These are phyloP conservation scores for Lacerta bilineata DNA, from an alignment of 2,797 vertebrate species.

Conservation along the genomic window DNA sequence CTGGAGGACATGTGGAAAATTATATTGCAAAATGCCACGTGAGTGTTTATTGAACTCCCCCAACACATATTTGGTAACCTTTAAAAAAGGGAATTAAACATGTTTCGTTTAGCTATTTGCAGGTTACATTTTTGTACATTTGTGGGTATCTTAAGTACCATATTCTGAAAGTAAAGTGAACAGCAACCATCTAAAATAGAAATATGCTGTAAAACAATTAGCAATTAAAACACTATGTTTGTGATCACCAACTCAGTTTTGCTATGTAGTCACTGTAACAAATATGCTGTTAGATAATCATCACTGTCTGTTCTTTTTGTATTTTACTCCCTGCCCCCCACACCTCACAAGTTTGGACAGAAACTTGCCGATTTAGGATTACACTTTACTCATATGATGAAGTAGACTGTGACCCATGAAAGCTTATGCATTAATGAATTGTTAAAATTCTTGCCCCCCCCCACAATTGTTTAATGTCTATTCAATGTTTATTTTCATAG, in stretches of 20 bases:
- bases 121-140: background rate
- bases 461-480: background rate
- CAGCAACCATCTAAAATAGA: background rate
- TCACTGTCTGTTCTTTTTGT: background rate
- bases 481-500: background rate
- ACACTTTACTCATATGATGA: background rate
- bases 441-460: no score
- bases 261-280: no score
- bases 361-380: background rate
- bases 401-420: background rate
- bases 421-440: background rate
- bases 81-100: background rate
- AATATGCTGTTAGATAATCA: background rate
- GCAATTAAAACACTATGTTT: background rate
- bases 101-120: background rate
- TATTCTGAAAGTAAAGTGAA: background rate
- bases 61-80: background rate
- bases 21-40: background rate
- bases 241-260: background rate
- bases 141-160: background rate
- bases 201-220: background rate
- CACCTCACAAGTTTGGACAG: background rate
- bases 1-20: background rate
- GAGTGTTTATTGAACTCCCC: background rate
- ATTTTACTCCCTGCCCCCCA: background rate